Evolutionary conservation across 2,888 invertebrate species (phyloP), one percentile per base, ranked within the genome.

Genomic region (Thecocarcelia acutangulata): DNA sequence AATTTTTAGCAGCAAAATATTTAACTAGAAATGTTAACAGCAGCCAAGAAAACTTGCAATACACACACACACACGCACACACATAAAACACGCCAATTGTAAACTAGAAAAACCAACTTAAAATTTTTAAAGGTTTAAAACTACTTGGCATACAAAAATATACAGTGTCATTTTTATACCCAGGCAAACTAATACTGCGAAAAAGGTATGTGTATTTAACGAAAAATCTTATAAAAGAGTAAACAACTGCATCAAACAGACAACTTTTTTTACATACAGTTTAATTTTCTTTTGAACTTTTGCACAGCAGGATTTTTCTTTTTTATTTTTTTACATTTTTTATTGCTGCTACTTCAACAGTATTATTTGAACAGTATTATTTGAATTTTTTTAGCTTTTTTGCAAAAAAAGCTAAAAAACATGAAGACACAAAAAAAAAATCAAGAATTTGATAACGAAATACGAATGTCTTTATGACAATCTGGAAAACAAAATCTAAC

Each of bases 361-460:
- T 61, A 68, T 76, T 81, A 81, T 81, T 81, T 81, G 66, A 76
- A 81, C 72, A 68, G 68, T 61, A 68, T 76, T 81, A 81, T 81
- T 81, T 81, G 66, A 76, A 81, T n/a, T n/a, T n/a, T 81, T 81
- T 81, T 76, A 68, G 74, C 63, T 75, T 58, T 24, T 70, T 58
- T 40, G 17, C 17, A 19, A 33, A 70, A 48, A 61, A 15, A 54
- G 11, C 44, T 69, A 12, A 13, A n/a, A 12, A 44, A 1, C 46
- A 33, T 33, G 28, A 15, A 13, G 9, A 37, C 24, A 15, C 17
- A 40, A 17, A n/a, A 15, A 12, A 56, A 58, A 40, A 11, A 58
- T 54, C 13, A 17, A 66, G 21, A 40, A 52, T 52, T 28, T 42
- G 40, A 54, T 72, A 59, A 28, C 21, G 28, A 37, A 59, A 56